Evolutionary conservation across 1,140 invertebrate genomes (phyloP), one percentile per base, ranked within the genome.

Genomic region (Magallana gigas): DNA sequence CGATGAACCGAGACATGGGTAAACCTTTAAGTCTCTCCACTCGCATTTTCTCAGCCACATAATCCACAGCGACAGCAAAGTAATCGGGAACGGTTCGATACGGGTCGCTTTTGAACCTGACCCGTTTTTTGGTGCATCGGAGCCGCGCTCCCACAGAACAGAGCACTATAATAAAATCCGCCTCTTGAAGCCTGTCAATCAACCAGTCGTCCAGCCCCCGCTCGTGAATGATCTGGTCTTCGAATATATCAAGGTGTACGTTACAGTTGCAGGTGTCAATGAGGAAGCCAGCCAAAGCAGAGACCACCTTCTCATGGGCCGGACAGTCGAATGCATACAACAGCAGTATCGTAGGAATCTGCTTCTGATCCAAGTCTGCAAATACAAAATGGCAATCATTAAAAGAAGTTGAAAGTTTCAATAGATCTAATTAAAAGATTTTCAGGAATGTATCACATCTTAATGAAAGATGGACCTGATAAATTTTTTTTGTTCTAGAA

Each of bases 1-100:
- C 90, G 57, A 92, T 86, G 88, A 92, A 94, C 60, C 92, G 91
- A 9, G 91, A 91, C 88, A 93, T 88, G 9, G 91, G 89, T 81
- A 93, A 76, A 23, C 92, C 92, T 88, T 93, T 93, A 57, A 90
- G 90, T 36, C 92, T 85, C 84, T 94, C 93, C 57, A 91, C 92
- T 86, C 93, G 58, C 91, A 94, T 93, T 88, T 93, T 93, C 85
- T 94, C 93, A 59, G 92, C 93, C 14, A 94, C 93, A 89, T 93
- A 93, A 88, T 94, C 93, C 6, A 93, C 92, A 57, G 93, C 93
- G 16, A 93, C 91, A 23, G 92, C 92, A 92, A 94, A 94, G 88
- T 93, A 93, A 90, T 94, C 93, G 3, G 93, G 92, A 59, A 94
- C 88, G 3, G 87, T 90, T 71, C 90, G 89, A 9, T 85, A 85